Percentiles rank a stretch among this genome's conserved stretches.
phyloP scores from a whole-genome alignment of 2,113 vertebrate genomes.

The Oplegnathus fasciatus region DNA sequence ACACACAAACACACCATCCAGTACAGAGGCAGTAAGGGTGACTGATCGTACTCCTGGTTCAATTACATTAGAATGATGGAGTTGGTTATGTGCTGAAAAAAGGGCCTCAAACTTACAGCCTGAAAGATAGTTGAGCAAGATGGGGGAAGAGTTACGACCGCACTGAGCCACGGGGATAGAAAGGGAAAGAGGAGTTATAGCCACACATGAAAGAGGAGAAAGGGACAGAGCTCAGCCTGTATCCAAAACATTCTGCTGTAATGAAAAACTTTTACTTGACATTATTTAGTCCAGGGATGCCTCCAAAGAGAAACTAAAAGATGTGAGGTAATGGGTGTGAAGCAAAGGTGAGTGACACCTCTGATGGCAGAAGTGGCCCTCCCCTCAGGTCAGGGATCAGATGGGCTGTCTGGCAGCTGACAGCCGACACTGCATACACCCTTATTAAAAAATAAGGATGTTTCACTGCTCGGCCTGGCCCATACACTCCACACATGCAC shows the following conservation, averaged over 20 bases:
- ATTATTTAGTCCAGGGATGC: constrained; percentile 20
- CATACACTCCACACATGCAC: not conserved
- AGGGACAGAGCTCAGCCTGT: not conserved
- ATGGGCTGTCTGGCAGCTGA: constrained; percentile 50
- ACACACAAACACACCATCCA: constrained; percentile 13
- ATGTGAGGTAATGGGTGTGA: constrained; percentile 15
- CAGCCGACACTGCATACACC: constrained; percentile 70
- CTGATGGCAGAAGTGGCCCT: constrained; percentile 27
- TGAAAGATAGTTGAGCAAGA: constrained; percentile 38
- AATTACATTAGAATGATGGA: constrained; percentile 75
- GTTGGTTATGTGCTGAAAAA: constrained; percentile 50
- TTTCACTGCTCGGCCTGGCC: constrained; percentile 59
- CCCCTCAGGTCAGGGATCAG: constrained; percentile 40
- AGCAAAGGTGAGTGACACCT: constrained; percentile 46
- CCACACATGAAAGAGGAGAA: constrained; percentile 15
- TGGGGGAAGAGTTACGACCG: constrained; percentile 54
- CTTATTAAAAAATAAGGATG: constrained; percentile 83
- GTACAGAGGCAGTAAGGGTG: constrained; percentile 33
- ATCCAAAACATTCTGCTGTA: not conserved
- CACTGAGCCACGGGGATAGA: constrained; percentile 2
- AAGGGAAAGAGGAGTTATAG: constrained; percentile 29
- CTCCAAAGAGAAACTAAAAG: constrained; percentile 12
- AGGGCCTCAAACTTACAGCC: constrained; percentile 23
- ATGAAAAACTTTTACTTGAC: not conserved
- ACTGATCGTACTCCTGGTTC: constrained; percentile 57